phyloP scores from a whole-genome alignment of 92 coral and sea anemone genomes.

The Zoanthus sociatus region DNA sequence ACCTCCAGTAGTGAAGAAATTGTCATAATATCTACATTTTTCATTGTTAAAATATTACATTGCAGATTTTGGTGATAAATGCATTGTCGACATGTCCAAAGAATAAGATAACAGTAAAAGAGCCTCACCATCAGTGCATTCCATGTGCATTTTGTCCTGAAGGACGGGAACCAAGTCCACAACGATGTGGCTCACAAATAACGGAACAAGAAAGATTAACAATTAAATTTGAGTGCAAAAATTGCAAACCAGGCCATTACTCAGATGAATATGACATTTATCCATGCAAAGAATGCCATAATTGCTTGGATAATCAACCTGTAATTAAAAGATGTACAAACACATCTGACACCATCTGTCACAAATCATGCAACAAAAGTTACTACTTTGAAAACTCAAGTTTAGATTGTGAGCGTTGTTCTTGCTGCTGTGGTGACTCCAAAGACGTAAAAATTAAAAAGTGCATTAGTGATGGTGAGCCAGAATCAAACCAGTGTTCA shows the following conservation, averaged over 20 bases:
- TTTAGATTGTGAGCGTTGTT: slow-evolving; percentile 29
- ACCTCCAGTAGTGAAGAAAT: too few relatives aligned
- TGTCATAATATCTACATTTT: too few relatives aligned
- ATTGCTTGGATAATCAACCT: background rate
- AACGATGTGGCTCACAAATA: background rate
- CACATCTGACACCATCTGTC: slow-evolving; percentile 12
- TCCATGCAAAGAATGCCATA: slow-evolving; percentile 27
- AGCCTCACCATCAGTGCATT: background rate
- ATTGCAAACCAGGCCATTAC: background rate
- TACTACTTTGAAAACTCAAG: background rate
- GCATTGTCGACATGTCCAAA: too few relatives aligned
- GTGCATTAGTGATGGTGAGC: background rate
- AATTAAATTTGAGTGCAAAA: background rate
- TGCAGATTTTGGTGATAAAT: too few relatives aligned
- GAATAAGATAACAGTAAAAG: too few relatives aligned
- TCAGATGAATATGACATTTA: background rate
- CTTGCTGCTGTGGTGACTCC: slow-evolving; percentile 26
- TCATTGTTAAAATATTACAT: too few relatives aligned
- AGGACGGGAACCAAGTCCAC: background rate
- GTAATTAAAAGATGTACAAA: slow-evolving; percentile 30
- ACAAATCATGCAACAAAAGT: background rate
- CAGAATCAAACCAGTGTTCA: background rate
- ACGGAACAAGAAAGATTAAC: background rate
- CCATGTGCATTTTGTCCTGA: background rate
- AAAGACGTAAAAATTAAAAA: slow-evolving; percentile 1